Evolutionary conservation across 2,888 invertebrate species (phyloP).

Genomic region (Lomographa bimaculata): DNA sequence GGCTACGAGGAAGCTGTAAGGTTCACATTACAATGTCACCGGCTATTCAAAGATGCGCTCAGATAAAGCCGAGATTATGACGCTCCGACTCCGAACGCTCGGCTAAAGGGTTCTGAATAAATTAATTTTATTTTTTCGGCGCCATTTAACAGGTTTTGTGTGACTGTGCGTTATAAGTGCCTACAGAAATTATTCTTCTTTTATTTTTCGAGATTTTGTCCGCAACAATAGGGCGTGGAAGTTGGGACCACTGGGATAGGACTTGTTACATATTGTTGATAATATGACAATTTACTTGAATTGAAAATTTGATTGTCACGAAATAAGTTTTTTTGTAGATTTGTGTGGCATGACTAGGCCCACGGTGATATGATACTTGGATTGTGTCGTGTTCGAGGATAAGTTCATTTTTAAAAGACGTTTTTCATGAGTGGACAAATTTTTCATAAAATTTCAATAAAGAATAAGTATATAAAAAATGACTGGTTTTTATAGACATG

Average conservation of each 20-base stretch:
- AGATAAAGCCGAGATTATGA: conserved; percentile 55
- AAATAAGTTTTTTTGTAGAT: too few relatives aligned
- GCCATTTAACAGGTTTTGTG: conserved; percentile 45
- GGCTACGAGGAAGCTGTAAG: conserved; percentile 23
- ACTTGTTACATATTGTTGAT: conserved; percentile 1
- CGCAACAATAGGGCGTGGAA: conserved; percentile 22
- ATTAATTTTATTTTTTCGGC: conserved; percentile 58
- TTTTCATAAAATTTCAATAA: too few relatives aligned
- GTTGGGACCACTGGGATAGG: conserved; percentile 33
- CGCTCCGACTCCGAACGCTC: conserved; percentile 31
- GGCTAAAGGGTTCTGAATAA: conserved; percentile 52
- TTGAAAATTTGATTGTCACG: too few relatives aligned
- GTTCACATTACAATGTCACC: conserved; percentile 21
- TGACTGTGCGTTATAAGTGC: conserved; percentile 41
- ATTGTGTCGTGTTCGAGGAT: too few relatives aligned
- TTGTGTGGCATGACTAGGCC: too few relatives aligned
- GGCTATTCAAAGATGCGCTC: conserved; percentile 32
- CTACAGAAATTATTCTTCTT: conserved; percentile 29
- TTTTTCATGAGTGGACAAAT: too few relatives aligned
- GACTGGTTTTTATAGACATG: too few relatives aligned
- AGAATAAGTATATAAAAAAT: too few relatives aligned
- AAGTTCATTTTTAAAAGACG: too few relatives aligned
- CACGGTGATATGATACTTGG: too few relatives aligned
- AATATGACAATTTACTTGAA: too few relatives aligned
- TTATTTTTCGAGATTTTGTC: conserved; percentile 35